Percentiles rank a stretch among this genome's conserved stretches.
These are phyloP conservation scores for Isichthys henryi DNA, from an alignment of 2,113 vertebrate species.

Conservation along the genomic window DNA sequence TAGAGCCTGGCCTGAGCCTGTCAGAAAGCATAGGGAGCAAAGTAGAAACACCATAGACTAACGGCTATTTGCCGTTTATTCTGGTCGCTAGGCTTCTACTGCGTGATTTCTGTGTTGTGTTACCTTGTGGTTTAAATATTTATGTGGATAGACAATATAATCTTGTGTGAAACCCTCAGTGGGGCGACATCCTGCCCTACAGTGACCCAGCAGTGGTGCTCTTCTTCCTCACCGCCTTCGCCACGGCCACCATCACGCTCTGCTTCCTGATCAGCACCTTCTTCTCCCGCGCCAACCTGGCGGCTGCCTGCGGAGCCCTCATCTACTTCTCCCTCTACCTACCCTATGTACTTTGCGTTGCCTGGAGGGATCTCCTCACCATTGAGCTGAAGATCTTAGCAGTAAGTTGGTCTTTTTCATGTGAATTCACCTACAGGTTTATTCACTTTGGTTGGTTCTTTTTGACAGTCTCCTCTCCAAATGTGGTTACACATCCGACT, in stretches of 20 bases:
- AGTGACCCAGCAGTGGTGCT: slow-evolving; percentile 72
- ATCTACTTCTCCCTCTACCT: slow-evolving; percentile 80
- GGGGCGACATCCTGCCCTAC: slow-evolving; percentile 80
- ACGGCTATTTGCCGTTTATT: background rate
- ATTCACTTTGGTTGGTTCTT: fast-evolving
- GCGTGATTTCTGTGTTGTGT: background rate
- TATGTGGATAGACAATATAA: background rate
- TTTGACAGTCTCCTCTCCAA: background rate
- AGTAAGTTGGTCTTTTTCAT: slow-evolving; percentile 55
- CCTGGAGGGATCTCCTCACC: slow-evolving; percentile 75
- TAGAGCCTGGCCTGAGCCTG: background rate
- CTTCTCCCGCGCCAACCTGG: slow-evolving; percentile 80
- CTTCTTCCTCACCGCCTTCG: slow-evolving; percentile 75
- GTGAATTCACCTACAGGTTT: background rate
- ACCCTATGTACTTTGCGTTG: slow-evolving; percentile 76
- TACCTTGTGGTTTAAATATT: background rate
- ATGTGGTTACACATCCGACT: background rate
- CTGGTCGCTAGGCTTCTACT: background rate
- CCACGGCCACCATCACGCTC: slow-evolving; percentile 80
- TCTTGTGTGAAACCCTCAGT: slow-evolving; percentile 41
- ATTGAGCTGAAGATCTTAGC: slow-evolving; percentile 50
- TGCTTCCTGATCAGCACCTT: slow-evolving; percentile 85
- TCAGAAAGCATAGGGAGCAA: background rate
- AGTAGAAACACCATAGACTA: background rate
- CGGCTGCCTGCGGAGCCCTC: slow-evolving; percentile 79